Base-by-base conservation (phyloP, 1,140 invertebrate genomes). In the Micrasema minimum region DNA sequence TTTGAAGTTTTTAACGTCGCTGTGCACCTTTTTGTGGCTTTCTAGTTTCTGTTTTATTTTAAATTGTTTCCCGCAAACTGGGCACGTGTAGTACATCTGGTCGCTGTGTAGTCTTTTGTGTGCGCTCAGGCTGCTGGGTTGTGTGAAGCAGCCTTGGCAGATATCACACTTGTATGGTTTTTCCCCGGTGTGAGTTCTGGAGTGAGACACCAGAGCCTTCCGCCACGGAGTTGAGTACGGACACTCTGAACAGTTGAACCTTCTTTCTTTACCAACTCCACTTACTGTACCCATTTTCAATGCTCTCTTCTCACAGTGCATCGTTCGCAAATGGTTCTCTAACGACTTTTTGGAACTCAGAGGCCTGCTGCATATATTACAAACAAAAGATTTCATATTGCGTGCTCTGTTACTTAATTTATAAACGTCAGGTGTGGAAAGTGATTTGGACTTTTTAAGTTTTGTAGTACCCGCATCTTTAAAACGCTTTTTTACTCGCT, bases 1-100 rank as follows among this genome's bases (percentile, higher is more conserved):
- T 78, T 81, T 18, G 67, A 55, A 75, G 75, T 80, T 68, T 77
- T 76, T 35, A 77, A 22, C 79, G 72, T 26, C 75, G 72, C 78
- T 77, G 78, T 85, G 83, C 4, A 85, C 83, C 43, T 76, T 66
- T 22, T 79, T 72, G 69, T 85, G 82, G 16, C 78, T 80, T 72
- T 83, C 82, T 18, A 83, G 76, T 51, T 80, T 77, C 57, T 79
- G 80, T 23, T 80, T 79, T 77, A 80, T 79, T 75, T 88, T 87
- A 79, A 89, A 90, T 78, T 87, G 86, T 76, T 88, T 87, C 11
- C 88, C 87, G 79, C 89, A 90, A 38, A 85, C 71, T 18, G 85
- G 78, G 78, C 90, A 91, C 31, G 85, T 89, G 74, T 83, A 89
- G 53, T 84, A 81, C 46, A 77, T 81, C 31, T 72, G 71, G 45